phyloP scores from a whole-genome alignment of 1,140 invertebrate species.

The Rhizoglyphus robini region DNA sequence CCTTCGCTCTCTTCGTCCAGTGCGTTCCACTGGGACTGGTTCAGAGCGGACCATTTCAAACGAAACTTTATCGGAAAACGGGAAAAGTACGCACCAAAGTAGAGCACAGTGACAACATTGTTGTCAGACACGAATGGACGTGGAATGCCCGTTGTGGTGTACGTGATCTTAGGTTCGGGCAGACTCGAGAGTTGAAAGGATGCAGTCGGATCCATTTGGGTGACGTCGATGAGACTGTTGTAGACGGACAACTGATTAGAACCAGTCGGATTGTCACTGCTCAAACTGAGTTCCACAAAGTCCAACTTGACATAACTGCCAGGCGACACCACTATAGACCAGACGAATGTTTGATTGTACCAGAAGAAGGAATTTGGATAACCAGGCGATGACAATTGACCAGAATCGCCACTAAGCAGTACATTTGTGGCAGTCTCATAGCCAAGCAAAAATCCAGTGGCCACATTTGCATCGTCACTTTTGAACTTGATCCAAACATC shows the following conservation, averaged over 20 bases:
- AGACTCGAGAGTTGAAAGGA: no score
- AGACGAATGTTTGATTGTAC: conserved; percentile 10
- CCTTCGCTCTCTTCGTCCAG: neutral
- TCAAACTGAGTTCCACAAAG: conserved; percentile 11
- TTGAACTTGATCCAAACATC: conserved; percentile 67
- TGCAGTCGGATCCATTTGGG: conserved; percentile 34
- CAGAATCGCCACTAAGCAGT: conserved; percentile 44
- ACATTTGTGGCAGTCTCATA: conserved; percentile 52
- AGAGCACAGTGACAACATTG: neutral
- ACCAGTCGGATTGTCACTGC: conserved; percentile 1
- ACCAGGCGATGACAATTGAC: conserved; percentile 57
- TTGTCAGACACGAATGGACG: neutral
- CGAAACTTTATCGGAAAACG: conserved; percentile 16
- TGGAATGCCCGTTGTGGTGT: neutral
- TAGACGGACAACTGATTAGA: conserved; percentile 16
- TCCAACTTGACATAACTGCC: conserved; percentile 9
- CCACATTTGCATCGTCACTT: conserved; percentile 46
- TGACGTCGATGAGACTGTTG: conserved; percentile 32
- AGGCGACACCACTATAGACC: conserved; percentile 18
- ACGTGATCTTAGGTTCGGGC: conserved; percentile 32
- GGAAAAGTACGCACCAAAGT: neutral
- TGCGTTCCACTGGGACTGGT: neutral
- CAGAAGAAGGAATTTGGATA: conserved; percentile 45
- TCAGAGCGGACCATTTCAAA: conserved; percentile 27
- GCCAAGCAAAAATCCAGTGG: conserved; percentile 56